These are phyloP conservation scores for Thalpophila matura DNA, from an alignment of 2,888 invertebrate species.

Conservation along the genomic window DNA sequence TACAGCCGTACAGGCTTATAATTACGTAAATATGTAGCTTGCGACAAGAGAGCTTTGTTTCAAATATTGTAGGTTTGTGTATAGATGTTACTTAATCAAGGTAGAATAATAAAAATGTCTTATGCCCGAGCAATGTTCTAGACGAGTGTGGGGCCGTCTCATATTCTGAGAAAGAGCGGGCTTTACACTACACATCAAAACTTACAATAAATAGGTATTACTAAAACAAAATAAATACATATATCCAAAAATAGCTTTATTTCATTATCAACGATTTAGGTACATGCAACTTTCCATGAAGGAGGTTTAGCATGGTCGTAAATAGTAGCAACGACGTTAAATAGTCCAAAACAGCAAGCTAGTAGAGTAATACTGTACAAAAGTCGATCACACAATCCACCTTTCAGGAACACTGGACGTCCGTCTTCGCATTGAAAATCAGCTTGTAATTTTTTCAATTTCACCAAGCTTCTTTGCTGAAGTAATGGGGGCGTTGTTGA, in stretches of 20 bases:
- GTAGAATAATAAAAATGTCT: too few relatives aligned
- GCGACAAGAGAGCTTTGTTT: too few relatives aligned
- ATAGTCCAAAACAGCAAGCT: background rate
- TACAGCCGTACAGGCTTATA: too few relatives aligned
- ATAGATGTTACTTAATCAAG: too few relatives aligned
- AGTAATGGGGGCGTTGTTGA: slow-evolving; percentile 43
- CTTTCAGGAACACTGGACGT: slow-evolving; percentile 66
- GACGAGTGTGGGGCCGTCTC: too few relatives aligned
- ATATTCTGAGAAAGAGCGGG: too few relatives aligned
- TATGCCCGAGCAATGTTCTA: too few relatives aligned
- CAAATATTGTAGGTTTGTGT: too few relatives aligned
- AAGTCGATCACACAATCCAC: slow-evolving; percentile 65
- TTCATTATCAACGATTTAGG: slow-evolving; percentile 13
- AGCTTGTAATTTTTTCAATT: slow-evolving; percentile 67
- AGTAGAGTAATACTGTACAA: slow-evolving; percentile 64
- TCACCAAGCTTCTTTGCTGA: slow-evolving; percentile 29
- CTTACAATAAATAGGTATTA: too few relatives aligned
- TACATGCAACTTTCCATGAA: slow-evolving; percentile 63
- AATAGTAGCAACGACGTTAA: slow-evolving; percentile 30
- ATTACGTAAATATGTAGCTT: too few relatives aligned
- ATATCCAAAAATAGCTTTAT: background rate
- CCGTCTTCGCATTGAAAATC: slow-evolving; percentile 73
- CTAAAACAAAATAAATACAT: background rate
- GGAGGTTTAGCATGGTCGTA: slow-evolving; percentile 72
- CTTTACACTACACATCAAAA: too few relatives aligned